Percentiles rank a stretch among this genome's conserved stretches.
These are phyloP conservation scores for Synanthedon vespiformis DNA, from an alignment of 2,888 invertebrate genomes.

Conservation along the genomic window DNA sequence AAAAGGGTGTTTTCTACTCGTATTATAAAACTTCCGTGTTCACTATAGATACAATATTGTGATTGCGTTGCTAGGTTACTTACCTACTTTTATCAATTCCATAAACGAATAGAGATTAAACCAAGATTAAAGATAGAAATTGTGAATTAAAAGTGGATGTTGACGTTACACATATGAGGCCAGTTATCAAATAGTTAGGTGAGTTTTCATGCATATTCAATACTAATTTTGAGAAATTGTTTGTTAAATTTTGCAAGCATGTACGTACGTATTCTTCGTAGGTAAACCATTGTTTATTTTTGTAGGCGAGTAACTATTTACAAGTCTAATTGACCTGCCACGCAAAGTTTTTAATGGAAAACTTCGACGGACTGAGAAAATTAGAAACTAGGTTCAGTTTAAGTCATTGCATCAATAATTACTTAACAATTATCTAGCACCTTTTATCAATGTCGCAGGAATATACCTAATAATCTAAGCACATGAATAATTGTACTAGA, in stretches of 20 bases:
- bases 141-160: not conserved
- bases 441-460: too few relatives aligned
- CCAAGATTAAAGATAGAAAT: too few relatives aligned
- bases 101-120: too few relatives aligned
- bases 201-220: constrained; percentile 11
- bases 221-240: not conserved
- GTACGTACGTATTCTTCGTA: not conserved
- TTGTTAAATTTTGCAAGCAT: not conserved
- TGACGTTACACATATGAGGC: constrained; percentile 6
- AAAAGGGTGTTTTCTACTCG: too few relatives aligned
- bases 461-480: too few relatives aligned
- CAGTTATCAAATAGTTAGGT: constrained; percentile 8
- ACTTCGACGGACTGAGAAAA: too few relatives aligned
- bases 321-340: constrained; percentile 20
- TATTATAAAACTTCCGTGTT: not conserved
- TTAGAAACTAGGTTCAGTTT: too few relatives aligned
- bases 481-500: too few relatives aligned
- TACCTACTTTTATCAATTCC: constrained; percentile 18
- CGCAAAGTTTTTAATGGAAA: too few relatives aligned
- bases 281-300: not conserved
- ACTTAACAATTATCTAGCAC: too few relatives aligned
- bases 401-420: too few relatives aligned
- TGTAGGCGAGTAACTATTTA: not conserved
- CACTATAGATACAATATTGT: constrained; percentile 10
- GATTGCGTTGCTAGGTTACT: constrained; percentile 57